These are phyloP conservation scores for Oreochromis grahami DNA, from an alignment of 2,797 vertebrate species.

Conservation along the genomic window DNA sequence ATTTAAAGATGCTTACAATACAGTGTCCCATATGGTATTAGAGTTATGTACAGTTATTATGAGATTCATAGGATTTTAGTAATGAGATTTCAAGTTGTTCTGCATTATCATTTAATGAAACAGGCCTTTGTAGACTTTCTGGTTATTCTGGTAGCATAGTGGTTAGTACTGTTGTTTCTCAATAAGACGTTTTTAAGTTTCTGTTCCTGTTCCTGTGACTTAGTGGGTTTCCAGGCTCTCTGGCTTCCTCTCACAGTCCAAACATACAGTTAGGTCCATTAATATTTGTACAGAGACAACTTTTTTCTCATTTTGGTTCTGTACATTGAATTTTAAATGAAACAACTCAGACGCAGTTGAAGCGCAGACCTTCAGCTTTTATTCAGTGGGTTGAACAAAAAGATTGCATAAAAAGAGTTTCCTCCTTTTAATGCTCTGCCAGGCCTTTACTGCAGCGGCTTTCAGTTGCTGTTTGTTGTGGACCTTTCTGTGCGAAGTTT, in stretches of 20 bases:
- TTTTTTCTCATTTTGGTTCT: background rate
- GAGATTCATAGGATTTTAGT: background rate
- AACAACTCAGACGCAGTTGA: accelerated
- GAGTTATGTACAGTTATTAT: background rate
- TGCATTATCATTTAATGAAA: background rate
- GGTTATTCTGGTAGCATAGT: background rate
- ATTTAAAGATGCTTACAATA: background rate
- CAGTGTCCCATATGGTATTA: background rate
- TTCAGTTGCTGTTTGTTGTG: background rate
- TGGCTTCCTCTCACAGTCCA: background rate
- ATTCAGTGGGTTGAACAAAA: background rate
- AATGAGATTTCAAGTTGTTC: background rate
- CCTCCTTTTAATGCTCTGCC: background rate
- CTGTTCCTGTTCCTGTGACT: background rate
- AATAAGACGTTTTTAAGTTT: accelerated
- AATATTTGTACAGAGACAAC: background rate
- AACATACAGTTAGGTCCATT: background rate
- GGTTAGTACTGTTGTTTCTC: background rate
- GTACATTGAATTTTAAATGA: background rate
- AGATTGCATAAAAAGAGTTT: background rate
- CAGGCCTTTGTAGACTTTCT: background rate
- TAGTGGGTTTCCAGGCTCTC: background rate
- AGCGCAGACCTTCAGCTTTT: background rate
- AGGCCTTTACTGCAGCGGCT: background rate
- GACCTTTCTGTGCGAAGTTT: background rate